phyloP scores from a whole-genome alignment of 1,140 invertebrate genomes.

The Aphis craccivora region DNA sequence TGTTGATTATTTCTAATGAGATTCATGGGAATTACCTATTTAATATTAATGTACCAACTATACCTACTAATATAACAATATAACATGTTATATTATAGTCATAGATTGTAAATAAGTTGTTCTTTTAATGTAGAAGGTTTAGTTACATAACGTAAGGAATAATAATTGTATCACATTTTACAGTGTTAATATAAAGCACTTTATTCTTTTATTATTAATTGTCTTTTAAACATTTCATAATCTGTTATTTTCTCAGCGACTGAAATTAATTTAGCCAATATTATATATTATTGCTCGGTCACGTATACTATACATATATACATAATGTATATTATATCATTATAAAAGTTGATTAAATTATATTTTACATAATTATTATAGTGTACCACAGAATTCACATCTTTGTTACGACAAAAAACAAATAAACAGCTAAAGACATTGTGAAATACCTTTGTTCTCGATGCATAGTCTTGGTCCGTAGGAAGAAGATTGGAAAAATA shows the following conservation, averaged over 20 bases:
- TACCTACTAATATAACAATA: background rate
- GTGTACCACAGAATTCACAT: background rate
- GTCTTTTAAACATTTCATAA: slow-evolving; percentile 11
- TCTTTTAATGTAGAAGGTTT: background rate
- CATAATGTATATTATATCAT: background rate
- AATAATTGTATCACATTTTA: background rate
- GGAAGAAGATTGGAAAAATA: slow-evolving; percentile 23
- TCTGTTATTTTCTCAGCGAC: background rate
- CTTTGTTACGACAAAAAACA: slow-evolving; percentile 5
- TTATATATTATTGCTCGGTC: background rate
- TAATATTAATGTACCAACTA: slow-evolving; percentile 32
- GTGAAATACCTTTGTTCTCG: slow-evolving; percentile 1
- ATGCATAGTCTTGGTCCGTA: background rate
- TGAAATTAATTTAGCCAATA: slow-evolving; percentile 14
- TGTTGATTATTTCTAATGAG: background rate
- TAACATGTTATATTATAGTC: background rate
- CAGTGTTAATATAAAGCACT: background rate
- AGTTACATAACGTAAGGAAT: background rate
- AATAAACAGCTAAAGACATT: background rate
- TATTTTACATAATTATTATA: background rate
- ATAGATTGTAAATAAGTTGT: background rate
- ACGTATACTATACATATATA: background rate
- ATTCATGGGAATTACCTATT: background rate
- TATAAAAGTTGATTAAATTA: background rate
- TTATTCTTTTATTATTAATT: background rate